These are phyloP conservation scores for Chondrosia reniformis DNA, from an alignment of 37 sponge, comb jelly and placozoan species.

Conservation along the genomic window DNA sequence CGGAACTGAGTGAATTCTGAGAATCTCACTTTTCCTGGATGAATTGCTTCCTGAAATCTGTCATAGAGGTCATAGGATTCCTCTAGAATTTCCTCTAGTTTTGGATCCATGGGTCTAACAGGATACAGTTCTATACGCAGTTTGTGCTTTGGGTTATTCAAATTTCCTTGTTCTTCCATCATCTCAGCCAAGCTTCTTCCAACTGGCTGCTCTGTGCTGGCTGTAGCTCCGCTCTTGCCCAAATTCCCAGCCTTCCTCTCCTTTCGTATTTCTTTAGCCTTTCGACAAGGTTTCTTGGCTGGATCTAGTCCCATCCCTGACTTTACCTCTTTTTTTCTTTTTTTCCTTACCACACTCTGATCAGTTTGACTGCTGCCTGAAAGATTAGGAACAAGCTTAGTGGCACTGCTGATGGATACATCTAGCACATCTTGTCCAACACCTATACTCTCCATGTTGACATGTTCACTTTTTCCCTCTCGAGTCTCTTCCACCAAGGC, in stretches of 20 bases:
- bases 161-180: constrained; percentile 8
- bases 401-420: background rate
- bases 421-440: background rate
- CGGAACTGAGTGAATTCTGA: constrained; percentile 31
- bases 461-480: background rate
- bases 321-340: background rate
- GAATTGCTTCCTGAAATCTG: constrained; percentile 56
- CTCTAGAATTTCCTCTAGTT: constrained; percentile 16
- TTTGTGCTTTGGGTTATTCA: constrained; percentile 38
- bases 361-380: background rate
- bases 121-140: constrained; percentile 34
- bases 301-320: constrained; percentile 63
- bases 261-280: constrained; percentile 46
- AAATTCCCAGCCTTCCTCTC: constrained; percentile 16
- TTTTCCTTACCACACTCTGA: background rate
- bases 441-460: background rate
- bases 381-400: too few relatives aligned
- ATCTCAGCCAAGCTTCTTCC: constrained; percentile 12
- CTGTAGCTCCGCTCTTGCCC: background rate
- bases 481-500: background rate
- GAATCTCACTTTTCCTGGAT: constrained; percentile 43
- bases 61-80: constrained; percentile 52
- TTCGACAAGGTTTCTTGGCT: constrained; percentile 46
- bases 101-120: background rate
- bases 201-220: background rate